Evolutionary conservation across 2,888 invertebrate species (phyloP).

Genomic region (Trichogramma evanescens): DNA sequence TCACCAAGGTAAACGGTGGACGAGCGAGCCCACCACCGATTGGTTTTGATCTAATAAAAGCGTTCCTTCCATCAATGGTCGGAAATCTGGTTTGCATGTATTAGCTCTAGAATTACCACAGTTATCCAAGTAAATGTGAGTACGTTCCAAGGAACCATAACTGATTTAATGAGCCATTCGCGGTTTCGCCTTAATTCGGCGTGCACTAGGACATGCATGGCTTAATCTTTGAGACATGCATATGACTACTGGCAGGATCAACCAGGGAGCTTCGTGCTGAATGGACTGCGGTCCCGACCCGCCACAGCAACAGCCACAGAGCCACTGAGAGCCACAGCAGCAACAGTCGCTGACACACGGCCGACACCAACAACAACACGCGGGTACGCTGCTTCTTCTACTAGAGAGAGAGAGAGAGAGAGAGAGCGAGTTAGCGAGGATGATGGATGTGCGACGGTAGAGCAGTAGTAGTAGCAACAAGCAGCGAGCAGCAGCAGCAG

Average conservation of each 20-base stretch:
- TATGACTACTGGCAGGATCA: slow-evolving; percentile 55
- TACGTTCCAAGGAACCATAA: slow-evolving; percentile 53
- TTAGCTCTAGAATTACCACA: slow-evolving; percentile 64
- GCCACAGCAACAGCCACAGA: too few relatives aligned
- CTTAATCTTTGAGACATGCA: slow-evolving; percentile 63
- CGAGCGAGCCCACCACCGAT: slow-evolving; percentile 46
- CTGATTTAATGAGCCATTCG: slow-evolving; percentile 59
- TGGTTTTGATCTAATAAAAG: slow-evolving; percentile 51
- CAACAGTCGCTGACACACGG: too few relatives aligned
- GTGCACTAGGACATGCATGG: slow-evolving; percentile 62
- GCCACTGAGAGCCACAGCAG: too few relatives aligned
- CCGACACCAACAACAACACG: too few relatives aligned
- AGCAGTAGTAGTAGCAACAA: too few relatives aligned
- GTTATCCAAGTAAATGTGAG: slow-evolving; percentile 53
- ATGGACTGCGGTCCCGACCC: too few relatives aligned
- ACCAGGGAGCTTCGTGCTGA: slow-evolving; percentile 35
- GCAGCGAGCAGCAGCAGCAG: too few relatives aligned
- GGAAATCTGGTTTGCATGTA: slow-evolving; percentile 54
- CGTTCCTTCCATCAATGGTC: slow-evolving; percentile 43
- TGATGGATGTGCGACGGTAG: too few relatives aligned
- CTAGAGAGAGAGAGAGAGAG: too few relatives aligned
- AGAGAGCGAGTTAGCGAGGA: too few relatives aligned
- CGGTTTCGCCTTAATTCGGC: slow-evolving; percentile 53
- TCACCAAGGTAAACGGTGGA: slow-evolving; percentile 48
- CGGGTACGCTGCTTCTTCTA: too few relatives aligned